Evolutionary conservation across 2,113 vertebrate genomes (phyloP).

Genomic region (Ameiurus melas): DNA sequence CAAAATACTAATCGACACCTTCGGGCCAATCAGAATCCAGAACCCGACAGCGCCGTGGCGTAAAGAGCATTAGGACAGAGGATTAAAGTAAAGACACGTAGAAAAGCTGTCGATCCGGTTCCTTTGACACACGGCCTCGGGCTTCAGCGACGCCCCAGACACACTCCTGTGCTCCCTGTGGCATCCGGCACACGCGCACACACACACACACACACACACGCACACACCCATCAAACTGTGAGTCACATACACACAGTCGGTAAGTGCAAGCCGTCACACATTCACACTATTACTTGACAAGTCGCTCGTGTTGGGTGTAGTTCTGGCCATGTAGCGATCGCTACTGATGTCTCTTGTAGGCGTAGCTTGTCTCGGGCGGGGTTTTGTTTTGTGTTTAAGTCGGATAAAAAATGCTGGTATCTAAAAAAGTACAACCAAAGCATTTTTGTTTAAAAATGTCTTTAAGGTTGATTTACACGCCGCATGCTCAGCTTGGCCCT

Average conservation of each 20-base stretch:
- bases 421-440: no score
- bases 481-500: neutral
- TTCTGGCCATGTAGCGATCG: neutral
- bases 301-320: neutral
- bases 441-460: neutral
- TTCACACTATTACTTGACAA: neutral
- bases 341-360: neutral
- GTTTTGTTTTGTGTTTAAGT: no score
- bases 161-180: constrained; percentile 30
- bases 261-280: neutral
- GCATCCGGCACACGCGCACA: constrained; percentile 14
- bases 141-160: constrained; percentile 17
- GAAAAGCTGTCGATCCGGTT: constrained; percentile 21
- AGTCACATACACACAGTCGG: constrained; percentile 30
- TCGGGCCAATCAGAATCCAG: neutral
- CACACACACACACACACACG: constrained; percentile 8
- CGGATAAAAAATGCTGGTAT: neutral
- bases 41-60: neutral
- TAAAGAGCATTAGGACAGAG: neutral
- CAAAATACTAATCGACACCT: neutral
- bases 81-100: neutral
- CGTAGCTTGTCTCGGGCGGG: no score
- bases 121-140: constrained; percentile 32
- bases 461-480: neutral
- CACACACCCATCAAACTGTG: constrained; percentile 32